These are phyloP conservation scores for Clarias magur DNA, from an alignment of 2,113 vertebrate genomes.

Conservation along the genomic window DNA sequence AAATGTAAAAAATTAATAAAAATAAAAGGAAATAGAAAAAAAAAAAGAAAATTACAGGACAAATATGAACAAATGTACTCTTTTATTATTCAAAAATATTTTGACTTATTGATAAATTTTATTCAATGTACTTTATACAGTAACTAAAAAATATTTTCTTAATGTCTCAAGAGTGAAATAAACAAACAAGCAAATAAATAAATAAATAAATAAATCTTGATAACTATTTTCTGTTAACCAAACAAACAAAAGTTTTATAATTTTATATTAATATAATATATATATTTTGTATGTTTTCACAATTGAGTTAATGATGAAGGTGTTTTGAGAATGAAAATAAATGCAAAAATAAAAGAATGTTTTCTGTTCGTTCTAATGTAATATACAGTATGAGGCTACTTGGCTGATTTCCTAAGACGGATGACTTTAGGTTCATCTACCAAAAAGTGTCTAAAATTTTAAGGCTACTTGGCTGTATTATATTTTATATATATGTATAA, in stretches of 20 bases:
- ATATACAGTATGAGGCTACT: background rate
- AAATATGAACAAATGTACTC: background rate
- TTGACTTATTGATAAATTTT: background rate
- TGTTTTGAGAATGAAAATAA: background rate
- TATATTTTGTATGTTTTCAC: background rate
- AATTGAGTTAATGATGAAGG: background rate
- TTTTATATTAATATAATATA: background rate
- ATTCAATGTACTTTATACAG: background rate
- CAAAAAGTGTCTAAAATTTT: no score
- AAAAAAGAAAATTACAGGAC: background rate
- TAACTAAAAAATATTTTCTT: background rate
- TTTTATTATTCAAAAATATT: background rate
- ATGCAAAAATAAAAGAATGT: background rate
- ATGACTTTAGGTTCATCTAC: no score
- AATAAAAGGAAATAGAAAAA: background rate
- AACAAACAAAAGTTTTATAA: background rate
- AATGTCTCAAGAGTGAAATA: background rate
- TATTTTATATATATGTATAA: no score
- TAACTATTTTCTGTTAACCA: background rate
- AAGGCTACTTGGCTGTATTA: no score
- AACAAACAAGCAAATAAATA: background rate
- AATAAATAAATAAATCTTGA: background rate
- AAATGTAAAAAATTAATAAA: background rate
- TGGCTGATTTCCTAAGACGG: background rate
- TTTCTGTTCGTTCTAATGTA: background rate